A percentile compares a stretch with the other conserved stretches of the same genome.
These are phyloP conservation scores for Regulus satrapa DNA, from an alignment of 2,113 vertebrate genomes.

Conservation along the genomic window DNA sequence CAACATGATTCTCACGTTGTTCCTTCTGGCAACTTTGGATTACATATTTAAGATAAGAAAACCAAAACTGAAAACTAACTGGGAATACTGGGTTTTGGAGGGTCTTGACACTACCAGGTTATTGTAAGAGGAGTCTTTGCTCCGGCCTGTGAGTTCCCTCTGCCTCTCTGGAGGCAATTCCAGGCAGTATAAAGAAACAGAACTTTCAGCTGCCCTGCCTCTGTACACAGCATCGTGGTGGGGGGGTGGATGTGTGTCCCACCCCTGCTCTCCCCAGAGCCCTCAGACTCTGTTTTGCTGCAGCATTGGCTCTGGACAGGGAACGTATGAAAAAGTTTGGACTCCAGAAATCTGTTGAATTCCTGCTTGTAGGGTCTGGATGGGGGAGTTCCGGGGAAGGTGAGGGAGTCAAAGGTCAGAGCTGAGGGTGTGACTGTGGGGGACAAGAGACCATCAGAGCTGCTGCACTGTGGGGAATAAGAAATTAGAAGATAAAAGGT, in stretches of 20 bases:
- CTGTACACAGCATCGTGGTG: rapidly evolving
- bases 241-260: rapidly evolving
- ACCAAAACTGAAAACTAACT: neutral
- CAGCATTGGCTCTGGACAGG: neutral
- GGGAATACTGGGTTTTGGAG: neutral
- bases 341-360: neutral
- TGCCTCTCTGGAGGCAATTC: neutral
- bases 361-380: neutral
- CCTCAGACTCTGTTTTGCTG: neutral
- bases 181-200: neutral
- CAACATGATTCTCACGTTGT: neutral
- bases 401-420: rapidly evolving
- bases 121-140: neutral
- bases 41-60: neutral
- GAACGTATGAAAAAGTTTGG: rapidly evolving
- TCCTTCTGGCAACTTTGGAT: neutral
- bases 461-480: neutral
- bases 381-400: neutral
- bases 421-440: neutral
- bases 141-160: neutral
- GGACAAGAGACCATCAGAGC: neutral
- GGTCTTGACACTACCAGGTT: neutral
- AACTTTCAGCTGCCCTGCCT: neutral
- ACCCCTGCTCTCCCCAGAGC: too few species aligned
- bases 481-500: too few species aligned